Base-by-base conservation (phyloP, 2,888 invertebrate species). In the Melanargia galathea region DNA sequence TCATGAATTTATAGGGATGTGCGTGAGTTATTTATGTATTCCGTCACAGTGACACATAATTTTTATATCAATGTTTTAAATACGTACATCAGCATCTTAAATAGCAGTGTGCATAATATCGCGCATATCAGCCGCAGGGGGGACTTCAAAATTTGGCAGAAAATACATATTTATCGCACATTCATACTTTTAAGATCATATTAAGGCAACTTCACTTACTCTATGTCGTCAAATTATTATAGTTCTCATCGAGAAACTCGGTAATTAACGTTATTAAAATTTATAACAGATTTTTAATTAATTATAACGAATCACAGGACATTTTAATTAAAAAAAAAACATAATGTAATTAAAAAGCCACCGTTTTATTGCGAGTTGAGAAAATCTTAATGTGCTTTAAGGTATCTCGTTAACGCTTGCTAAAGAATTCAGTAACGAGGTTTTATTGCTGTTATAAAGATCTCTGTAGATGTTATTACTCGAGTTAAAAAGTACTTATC, bases 361-460 rank as follows among this genome's bases (percentile, higher is more conserved):
- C 51, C 30, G 43, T 55, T 46, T 45, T 33, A 51, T 49, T 18
- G 20, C 60, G 18, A 60, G 6, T 40, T 33, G 43, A 18, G 54
- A 54, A 61, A 54, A 61, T 38, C 16, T 54, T 56, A 61, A 61
- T 46, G 35, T 35, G 35, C 2, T 18, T 55, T 24, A 38, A 61
- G 46, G 55, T 56, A 56, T 48, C 61, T 62, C 61, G 55, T 62
- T 62, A 49, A 56, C 48, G 55, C 38, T 49, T 13, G 43, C 45
- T 57, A 20, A 49, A 20, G 61, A 62, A 62, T 62, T 48, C 30
- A 48, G 30, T 56, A 56, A 61, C 48, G 56, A 56, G 26, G 48
- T 62, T 62, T 61, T 56, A 62, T 48, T 40, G 40, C 26, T 6
- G 60, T 45, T 45, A 33, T 57, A 57, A 57, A 57, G 43, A 30